Conservation (phyloP, 1,140 invertebrate species). For the Hesperophylax magnus region DNA sequence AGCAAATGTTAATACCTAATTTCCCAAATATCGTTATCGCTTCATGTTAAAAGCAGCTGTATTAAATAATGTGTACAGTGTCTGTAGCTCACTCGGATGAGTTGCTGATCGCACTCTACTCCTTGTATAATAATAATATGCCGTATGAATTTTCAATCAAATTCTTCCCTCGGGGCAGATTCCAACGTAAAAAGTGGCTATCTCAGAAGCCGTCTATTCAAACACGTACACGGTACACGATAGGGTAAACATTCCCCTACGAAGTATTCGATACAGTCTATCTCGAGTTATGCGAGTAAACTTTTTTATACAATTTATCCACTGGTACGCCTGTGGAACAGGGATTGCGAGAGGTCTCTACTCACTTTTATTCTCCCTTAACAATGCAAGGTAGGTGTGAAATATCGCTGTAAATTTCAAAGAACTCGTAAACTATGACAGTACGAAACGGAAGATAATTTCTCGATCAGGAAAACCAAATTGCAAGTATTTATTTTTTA, state of each 20-base stretch:
- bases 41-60: too few species aligned
- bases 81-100: neutral
- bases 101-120: neutral
- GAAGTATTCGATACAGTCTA: slow-evolving; percentile 34
- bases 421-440: too few species aligned
- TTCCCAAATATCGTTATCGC: too few species aligned
- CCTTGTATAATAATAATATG: slow-evolving; percentile 1
- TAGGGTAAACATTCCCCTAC: slow-evolving; percentile 28
- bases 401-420: too few species aligned
- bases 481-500: too few species aligned
- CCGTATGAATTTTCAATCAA: slow-evolving; percentile 38
- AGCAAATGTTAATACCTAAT: too few species aligned
- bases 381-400: too few species aligned
- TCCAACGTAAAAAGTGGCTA: slow-evolving; percentile 29
- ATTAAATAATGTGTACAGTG: neutral
- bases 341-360: neutral
- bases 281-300: slow-evolving; percentile 36
- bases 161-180: slow-evolving; percentile 32
- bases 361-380: too few species aligned
- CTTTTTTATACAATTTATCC: slow-evolving; percentile 17
- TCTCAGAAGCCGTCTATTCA: slow-evolving; percentile 32
- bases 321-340: neutral
- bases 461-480: too few species aligned
- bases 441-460: too few species aligned
- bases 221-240: slow-evolving; percentile 21